phyloP scores from a whole-genome alignment of 2,888 invertebrate species.

The Sminthurinus aureus region DNA sequence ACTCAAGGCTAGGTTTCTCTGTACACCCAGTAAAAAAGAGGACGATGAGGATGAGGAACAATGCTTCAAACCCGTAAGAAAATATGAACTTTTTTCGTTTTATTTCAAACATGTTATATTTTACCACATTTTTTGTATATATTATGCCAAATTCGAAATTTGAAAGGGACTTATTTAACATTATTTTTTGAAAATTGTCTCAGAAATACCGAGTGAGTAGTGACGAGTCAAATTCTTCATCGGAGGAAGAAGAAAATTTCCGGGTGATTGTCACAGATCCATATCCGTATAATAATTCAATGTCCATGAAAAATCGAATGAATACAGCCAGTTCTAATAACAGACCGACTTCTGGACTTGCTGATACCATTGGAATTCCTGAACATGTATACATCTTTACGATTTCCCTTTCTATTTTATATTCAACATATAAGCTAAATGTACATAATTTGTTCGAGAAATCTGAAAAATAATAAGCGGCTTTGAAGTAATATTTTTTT shows the following conservation, averaged over 20 bases:
- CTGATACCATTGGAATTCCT: constrained; percentile 25
- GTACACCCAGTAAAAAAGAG: background rate
- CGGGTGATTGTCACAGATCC: constrained; percentile 27
- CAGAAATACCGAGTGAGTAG: constrained; percentile 21
- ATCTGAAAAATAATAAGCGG: background rate
- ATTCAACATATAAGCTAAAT: too few relatives aligned
- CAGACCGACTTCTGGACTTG: background rate
- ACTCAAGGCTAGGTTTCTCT: constrained; percentile 1
- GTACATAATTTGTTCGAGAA: background rate
- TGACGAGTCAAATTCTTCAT: constrained; percentile 18
- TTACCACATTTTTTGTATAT: background rate
- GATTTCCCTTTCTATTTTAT: too few relatives aligned
- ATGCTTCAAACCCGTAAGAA: background rate
- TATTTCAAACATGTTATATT: background rate
- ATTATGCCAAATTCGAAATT: too few relatives aligned
- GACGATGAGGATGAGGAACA: background rate
- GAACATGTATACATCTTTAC: background rate
- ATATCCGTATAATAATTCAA: constrained; percentile 18
- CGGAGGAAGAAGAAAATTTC: constrained; percentile 32
- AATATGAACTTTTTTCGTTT: background rate
- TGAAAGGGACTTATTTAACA: too few relatives aligned
- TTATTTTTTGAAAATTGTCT: background rate
- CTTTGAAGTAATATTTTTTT: background rate
- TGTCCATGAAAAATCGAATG: too few relatives aligned
- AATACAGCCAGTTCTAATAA: too few relatives aligned